A percentile compares a stretch with the other conserved stretches of the same genome.
Conservation (phyloP, 2,888 invertebrate species). For the Eupsilia transversa region DNA sequence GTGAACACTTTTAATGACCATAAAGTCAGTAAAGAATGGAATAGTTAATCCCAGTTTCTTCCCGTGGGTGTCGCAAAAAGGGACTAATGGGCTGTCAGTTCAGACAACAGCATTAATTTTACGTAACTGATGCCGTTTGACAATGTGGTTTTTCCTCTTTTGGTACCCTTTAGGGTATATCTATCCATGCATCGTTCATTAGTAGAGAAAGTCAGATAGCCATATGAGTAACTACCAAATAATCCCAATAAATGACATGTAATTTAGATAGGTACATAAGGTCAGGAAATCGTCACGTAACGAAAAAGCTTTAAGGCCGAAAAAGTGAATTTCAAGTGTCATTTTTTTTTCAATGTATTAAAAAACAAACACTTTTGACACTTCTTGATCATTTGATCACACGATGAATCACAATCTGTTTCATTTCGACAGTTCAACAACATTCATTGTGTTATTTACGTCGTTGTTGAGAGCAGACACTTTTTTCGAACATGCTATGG, state of each 20-base stretch:
- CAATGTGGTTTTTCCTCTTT: background rate
- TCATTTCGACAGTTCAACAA: no score
- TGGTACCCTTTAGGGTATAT: background rate
- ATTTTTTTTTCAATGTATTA: no score
- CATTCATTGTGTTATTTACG: no score
- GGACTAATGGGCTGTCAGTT: conserved; percentile 27
- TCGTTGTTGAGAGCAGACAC: no score
- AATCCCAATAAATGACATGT: background rate
- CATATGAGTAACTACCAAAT: background rate
- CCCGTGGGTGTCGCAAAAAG: conserved; percentile 14
- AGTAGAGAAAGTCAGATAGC: background rate
- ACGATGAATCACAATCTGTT: no score
- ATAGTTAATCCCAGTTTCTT: conserved; percentile 14
- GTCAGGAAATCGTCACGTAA: no score
- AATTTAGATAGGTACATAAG: background rate
- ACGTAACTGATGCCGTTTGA: background rate
- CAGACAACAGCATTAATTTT: conserved; percentile 7
- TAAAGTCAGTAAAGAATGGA: conserved; percentile 12
- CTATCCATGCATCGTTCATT: background rate
- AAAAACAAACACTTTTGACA: no score
- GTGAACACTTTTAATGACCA: background rate
- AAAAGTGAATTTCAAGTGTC: no score
- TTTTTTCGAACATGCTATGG: no score
- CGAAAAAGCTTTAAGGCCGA: no score
- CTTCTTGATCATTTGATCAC: no score